phyloP scores from a whole-genome alignment of 2,113 vertebrate species.

The Clarias gariepinus region DNA sequence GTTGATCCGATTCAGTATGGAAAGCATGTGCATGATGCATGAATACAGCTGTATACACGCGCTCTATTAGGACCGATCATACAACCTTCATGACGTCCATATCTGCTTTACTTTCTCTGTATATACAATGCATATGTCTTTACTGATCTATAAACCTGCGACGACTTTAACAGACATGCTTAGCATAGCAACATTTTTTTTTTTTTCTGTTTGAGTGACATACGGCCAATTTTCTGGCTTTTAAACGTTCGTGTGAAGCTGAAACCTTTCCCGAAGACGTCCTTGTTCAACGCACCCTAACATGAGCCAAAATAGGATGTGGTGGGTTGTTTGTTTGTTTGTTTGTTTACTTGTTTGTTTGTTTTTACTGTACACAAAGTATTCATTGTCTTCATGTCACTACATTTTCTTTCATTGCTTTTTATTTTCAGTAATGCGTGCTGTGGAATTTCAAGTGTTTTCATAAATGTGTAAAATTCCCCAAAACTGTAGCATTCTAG shows the following conservation, averaged over 20 bases:
- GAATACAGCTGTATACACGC: background rate
- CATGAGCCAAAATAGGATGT: background rate
- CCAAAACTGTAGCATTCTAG: background rate
- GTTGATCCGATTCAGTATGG: background rate
- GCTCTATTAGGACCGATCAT: background rate
- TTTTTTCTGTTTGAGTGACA: background rate
- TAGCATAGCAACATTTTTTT: background rate
- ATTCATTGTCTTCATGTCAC: background rate
- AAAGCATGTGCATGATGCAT: background rate
- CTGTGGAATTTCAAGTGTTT: background rate
- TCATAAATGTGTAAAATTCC: background rate
- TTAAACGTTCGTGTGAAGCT: background rate
- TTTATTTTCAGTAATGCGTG: background rate
- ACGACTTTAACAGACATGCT: background rate
- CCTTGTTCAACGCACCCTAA: background rate
- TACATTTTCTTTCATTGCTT: background rate
- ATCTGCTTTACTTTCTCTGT: background rate
- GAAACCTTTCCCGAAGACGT: background rate
- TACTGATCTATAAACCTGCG: background rate
- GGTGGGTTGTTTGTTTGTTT: background rate
- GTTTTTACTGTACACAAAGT: background rate
- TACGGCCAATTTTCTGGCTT: background rate
- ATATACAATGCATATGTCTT: background rate
- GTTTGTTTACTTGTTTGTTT: background rate
- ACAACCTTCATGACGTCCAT: background rate